Base-by-base conservation (phyloP, 2,888 invertebrate species). In the Busseola fusca region DNA sequence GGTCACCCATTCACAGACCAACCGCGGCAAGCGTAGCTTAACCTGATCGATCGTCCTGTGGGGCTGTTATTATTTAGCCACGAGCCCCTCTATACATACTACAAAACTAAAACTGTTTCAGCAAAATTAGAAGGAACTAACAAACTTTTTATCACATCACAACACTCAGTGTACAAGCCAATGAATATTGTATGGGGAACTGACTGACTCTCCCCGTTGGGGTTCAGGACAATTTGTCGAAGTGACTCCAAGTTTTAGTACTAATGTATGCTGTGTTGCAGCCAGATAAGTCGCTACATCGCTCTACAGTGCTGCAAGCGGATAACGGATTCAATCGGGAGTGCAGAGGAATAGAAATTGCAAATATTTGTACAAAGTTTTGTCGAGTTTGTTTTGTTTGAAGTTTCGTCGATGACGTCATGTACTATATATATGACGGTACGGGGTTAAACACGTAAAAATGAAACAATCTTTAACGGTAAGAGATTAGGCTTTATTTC, bases 211-310 rank as follows among this genome's bases (percentile, higher is more conserved):
- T 71, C 50, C 37, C 40, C 52, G 66, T 48, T 59, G 10, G n/a
- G 59, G 74, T 69, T 66, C 69, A 25, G 48, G 45, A 67, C 70
- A 67, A 64, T 75, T 75, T 80, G 70, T 64, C 63, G 40, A 64
- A 75, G 60, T 78, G 69, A 37, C 21, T 52, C 48, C 37, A 68
- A 77, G 79, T 80, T 75, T 59, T 16, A 59, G 58, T 34, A 64
- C 57, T 80, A 75, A 78, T 75, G 59, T 70, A 67, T 67, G 45
- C 75, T 64, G 71, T 70, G 70, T 78, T 64, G 52, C 37, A 71
- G 45, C 40, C 0, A 74, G 75, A 78, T 76, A 76, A 80, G 80
- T 63, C 5, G 58, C 63, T 75, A 52, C 64, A 64, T 74, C 52
- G 64, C 64, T 78, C 21, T 59, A 16, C 4, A 57, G 52, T 10